Percentiles rank a stretch among this genome's conserved stretches.
Evolutionary conservation across 2,113 vertebrate genomes (phyloP).

Genomic region (Datnioides undecimradiatus): DNA sequence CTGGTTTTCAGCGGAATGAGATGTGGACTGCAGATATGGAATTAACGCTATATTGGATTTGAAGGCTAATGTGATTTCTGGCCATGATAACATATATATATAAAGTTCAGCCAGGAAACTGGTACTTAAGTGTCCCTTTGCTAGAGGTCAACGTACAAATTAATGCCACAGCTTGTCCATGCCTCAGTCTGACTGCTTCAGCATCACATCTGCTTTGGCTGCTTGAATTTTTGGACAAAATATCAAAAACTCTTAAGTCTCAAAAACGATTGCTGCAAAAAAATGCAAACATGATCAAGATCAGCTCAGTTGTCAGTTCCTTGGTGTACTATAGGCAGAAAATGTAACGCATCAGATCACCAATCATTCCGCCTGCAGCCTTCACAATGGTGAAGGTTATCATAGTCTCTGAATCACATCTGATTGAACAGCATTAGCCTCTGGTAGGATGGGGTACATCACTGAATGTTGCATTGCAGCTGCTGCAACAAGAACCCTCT

Average conservation of each 20-base stretch:
- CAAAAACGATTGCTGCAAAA: background rate
- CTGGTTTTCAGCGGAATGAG: conserved; percentile 38
- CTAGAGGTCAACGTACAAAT: background rate
- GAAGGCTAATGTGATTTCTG: conserved; percentile 26
- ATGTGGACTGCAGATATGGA: conserved; percentile 15
- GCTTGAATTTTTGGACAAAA: background rate
- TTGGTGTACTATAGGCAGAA: background rate
- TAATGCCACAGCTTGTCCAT: background rate
- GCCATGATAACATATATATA: background rate
- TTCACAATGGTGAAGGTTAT: background rate
- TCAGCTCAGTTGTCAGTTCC: background rate
- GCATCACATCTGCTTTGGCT: background rate
- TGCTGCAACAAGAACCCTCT: too few relatives aligned
- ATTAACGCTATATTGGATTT: background rate
- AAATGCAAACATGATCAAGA: background rate
- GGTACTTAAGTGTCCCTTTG: background rate
- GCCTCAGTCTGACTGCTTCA: background rate
- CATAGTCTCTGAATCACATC: background rate
- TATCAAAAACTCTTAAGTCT: background rate
- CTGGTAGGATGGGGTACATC: background rate
- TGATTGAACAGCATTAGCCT: background rate
- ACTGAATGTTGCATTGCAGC: background rate
- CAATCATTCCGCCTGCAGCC: background rate
- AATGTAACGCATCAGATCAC: background rate
- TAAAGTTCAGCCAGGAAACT: conserved; percentile 1